Conservation (phyloP, 2,888 invertebrate species). For the Rotaria sp. region DNA sequence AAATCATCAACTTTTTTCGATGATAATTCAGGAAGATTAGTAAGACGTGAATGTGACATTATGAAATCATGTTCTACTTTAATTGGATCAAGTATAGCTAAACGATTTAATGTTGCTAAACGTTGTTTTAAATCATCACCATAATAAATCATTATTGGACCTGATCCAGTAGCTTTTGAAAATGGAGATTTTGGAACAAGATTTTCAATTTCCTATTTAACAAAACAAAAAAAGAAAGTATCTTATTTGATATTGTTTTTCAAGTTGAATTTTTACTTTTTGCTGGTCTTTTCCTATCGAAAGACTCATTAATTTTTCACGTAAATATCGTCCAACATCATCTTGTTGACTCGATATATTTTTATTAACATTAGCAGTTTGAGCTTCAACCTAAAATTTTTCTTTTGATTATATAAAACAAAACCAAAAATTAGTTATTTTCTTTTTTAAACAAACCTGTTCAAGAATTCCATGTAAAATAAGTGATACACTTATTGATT, state of each 20-base stretch:
- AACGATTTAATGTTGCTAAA: slow-evolving; percentile 46
- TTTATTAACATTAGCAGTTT: background rate
- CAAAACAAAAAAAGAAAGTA: background rate
- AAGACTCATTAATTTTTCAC: background rate
- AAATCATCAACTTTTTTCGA: background rate
- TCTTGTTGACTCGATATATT: background rate
- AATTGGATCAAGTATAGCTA: slow-evolving; percentile 48
- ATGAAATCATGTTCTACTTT: slow-evolving; percentile 35
- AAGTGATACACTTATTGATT: slow-evolving; percentile 51
- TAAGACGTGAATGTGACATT: slow-evolving; percentile 27
- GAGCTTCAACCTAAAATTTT: background rate
- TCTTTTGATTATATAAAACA: background rate
- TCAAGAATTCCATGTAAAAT: slow-evolving; percentile 53
- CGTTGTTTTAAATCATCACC: slow-evolving; percentile 30
- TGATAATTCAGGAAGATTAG: slow-evolving; percentile 28
- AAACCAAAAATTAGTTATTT: background rate
- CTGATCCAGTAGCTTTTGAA: slow-evolving; percentile 1
- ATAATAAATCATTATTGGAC: slow-evolving; percentile 32
- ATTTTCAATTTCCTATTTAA: background rate
- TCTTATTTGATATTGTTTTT: background rate
- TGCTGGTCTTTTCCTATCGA: background rate
- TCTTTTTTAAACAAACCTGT: slow-evolving; percentile 45
- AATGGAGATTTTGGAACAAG: slow-evolving; percentile 24
- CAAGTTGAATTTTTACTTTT: background rate
- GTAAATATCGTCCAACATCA: slow-evolving; percentile 3